Evolutionary conservation across 2,797 vertebrate species (phyloP), one percentile per base, ranked within the genome.

Genomic region (Gambelia wislizenii): DNA sequence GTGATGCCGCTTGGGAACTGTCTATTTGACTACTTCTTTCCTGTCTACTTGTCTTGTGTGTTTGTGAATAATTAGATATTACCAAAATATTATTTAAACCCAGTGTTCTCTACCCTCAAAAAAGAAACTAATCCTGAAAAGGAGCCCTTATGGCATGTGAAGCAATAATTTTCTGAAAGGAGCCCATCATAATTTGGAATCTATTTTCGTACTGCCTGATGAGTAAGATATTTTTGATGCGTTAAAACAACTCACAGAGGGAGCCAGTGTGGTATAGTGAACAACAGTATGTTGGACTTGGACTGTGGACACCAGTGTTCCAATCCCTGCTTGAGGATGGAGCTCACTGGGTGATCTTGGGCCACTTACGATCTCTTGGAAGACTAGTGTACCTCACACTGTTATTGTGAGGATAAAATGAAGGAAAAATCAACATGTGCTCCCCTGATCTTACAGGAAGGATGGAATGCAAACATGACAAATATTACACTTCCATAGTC

Each of bases 101-200:
- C 30, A 67, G 75, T 76, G 75, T 76, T 47, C 44, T 47, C 6
- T 10, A 47, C 44, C 42, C 42, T 30, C 22, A 76, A 76, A 76
- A 76, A 76, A 76, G 78, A 39, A 80, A 59, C 18, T 80, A 54
- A 56, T 30, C n/a, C n/a, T 80, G 78, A 80, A 80, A 56, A 39
- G 78, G 22, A 12, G 56, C 54, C 54, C 84, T 76, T 33, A 77
- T 86, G 84, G 44, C 52, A 67, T 77, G 44, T 49, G 42, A 86
- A 86, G 74, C 76, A 86, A 78, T 77, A 77, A 78, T 78, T 78
- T 77, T 78, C 85, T 47, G 47, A 86, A 77, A 86, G 75, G 77
- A 49, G 77, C 59, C 42, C 59, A 47, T 78, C 42, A 49, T 86
- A 64, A 77, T 86, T 86, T 81, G 56, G 36, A 42, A 81, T 56